Evolutionary conservation across 2,113 vertebrate species (phyloP).

Genomic region (Zapus hudsonius): DNA sequence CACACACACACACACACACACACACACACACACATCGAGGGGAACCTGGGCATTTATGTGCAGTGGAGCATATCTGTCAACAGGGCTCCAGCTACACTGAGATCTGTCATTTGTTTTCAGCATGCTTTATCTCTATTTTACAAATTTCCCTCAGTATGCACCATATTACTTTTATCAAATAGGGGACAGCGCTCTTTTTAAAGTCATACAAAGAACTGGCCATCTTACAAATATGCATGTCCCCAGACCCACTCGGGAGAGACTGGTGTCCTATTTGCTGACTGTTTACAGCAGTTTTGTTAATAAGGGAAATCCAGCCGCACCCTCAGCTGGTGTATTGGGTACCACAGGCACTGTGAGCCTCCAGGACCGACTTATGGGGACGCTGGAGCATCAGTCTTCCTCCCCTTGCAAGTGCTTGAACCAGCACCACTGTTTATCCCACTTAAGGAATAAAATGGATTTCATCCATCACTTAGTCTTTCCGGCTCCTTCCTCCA

Average conservation of each 20-base stretch:
- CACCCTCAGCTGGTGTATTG: neutral
- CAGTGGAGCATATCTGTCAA: neutral
- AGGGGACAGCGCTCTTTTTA: neutral
- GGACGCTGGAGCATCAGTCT: neutral
- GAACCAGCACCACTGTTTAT: conserved; percentile 51
- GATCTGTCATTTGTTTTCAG: neutral
- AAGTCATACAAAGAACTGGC: neutral
- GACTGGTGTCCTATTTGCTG: neutral
- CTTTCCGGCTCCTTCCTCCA: conserved; percentile 66
- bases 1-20: rapidly evolving
- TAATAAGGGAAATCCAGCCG: neutral
- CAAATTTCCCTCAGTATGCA: neutral
- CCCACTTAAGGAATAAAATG: conserved; percentile 79
- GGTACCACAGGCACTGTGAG: rapidly evolving
- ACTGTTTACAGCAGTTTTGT: neutral
- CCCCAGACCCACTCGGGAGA: neutral
- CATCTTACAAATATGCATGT: neutral
- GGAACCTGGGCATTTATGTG: neutral
- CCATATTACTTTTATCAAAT: conserved; percentile 1
- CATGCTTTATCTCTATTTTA: conserved; percentile 46
- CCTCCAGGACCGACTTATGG: neutral
- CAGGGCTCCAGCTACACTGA: neutral
- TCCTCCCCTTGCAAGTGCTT: neutral
- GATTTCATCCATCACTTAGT: conserved; percentile 79
- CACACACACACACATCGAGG: no score